Evolutionary conservation across 2,113 vertebrate genomes (phyloP), one percentile per base, ranked within the genome.

Genomic region (Podarcis raffonei): DNA sequence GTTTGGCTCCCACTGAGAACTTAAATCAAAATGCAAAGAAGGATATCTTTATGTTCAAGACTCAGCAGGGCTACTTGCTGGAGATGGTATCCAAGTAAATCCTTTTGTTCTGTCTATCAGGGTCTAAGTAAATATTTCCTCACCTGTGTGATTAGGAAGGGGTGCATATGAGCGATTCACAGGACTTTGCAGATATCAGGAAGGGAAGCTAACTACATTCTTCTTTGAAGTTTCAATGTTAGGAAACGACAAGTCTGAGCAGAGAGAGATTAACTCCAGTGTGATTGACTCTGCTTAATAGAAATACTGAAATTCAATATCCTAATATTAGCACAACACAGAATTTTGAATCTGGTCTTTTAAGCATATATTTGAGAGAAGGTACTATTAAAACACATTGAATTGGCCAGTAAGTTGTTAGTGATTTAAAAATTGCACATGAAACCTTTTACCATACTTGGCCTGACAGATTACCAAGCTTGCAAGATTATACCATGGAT

Each of bases 41-140:
- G 22, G 53, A 39, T 82, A 82, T 65, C 37, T 88, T 88, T 75
- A 82, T 48, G 22, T 76, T 83, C 30, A 76, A 75, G 11, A 23
- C 69, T 65, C 80, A 88, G 87, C 87, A 83, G 59, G 37, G 22
- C 22, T 25, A 66, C 57, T 27, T 83, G 57, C 30, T 75, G 30
- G 79, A 72, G 37, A 82, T n/a, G 35, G 37, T 69, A 75, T 88
- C 25, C 27, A 72, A 81, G 35, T 62, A 42, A 71, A 87, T 81
- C 66, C 53, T 42, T 88, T 88, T 88, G 80, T 88, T 75, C 69
- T 62, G 37, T 62, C 59, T 88, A 83, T 82, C 37, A 15, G 32
- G 48, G 35, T 62, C 57, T 88, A 57, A 82, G 69, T 88, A 88
- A 88, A 88, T 48, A 88, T 82, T 88, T 88, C 69, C 80, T 76